Percentiles rank a stretch among this genome's conserved stretches.
Conservation (phyloP, 2,888 invertebrate genomes). For the Gastracanthus pulcherrimus region DNA sequence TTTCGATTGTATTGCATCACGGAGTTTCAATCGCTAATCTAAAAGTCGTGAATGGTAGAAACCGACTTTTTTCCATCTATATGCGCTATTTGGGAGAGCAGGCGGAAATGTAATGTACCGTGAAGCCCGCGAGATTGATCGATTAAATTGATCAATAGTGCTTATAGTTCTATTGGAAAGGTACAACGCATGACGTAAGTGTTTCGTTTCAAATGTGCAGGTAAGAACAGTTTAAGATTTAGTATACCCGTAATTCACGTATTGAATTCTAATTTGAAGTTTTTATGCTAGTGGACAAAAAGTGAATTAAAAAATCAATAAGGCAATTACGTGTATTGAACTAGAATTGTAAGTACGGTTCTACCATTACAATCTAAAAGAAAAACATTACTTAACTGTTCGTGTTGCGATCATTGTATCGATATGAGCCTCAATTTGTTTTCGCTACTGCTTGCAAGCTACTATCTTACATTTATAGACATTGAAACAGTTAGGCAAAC, state of each 20-base stretch:
- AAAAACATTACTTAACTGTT: neutral
- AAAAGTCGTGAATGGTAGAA: constrained; percentile 22
- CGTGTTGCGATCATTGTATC: no score
- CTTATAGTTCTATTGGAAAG: neutral
- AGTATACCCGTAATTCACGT: neutral
- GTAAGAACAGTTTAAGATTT: neutral
- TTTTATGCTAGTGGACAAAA: neutral
- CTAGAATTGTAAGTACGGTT: neutral
- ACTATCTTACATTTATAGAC: neutral
- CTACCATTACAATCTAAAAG: neutral
- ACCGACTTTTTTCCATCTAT: neutral
- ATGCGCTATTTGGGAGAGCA: neutral
- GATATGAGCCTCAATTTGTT: neutral
- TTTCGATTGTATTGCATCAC: constrained; percentile 23
- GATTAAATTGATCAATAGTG: constrained; percentile 38
- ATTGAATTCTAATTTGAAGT: neutral
- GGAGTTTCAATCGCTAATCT: constrained; percentile 15
- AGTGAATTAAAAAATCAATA: constrained; percentile 13
- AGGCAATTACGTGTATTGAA: neutral
- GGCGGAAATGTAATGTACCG: constrained; percentile 18
- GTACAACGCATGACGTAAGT: constrained; percentile 12
- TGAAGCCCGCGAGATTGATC: constrained; percentile 32
- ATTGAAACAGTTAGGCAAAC: no score
- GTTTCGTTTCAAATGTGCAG: neutral
- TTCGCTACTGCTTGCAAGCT: neutral